Conservation (phyloP, 1,140 invertebrate species). For the Drosophila quadrilineata region DNA sequence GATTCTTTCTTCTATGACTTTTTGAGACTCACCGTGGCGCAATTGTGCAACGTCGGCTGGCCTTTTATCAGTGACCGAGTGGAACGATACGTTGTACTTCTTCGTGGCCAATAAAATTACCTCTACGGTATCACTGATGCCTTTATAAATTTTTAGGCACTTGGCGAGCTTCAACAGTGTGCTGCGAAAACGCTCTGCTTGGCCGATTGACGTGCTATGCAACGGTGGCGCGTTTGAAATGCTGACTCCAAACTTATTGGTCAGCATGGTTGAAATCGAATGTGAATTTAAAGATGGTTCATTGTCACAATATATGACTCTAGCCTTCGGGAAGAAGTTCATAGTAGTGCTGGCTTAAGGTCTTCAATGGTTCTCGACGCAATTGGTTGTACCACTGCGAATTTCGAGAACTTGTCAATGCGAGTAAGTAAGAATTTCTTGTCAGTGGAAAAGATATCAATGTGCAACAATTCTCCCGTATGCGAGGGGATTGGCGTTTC, state of each 20-base stretch:
- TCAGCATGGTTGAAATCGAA: background rate
- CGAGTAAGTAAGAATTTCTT: no score
- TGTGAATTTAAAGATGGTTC: background rate
- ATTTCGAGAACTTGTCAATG: constrained; percentile 9
- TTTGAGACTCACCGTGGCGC: constrained; percentile 1
- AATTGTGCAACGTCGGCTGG: background rate
- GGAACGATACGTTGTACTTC: background rate
- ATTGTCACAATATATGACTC: background rate
- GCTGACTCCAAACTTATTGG: background rate
- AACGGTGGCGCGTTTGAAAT: background rate
- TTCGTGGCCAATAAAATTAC: background rate
- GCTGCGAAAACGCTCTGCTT: background rate
- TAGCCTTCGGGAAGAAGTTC: constrained; percentile 2
- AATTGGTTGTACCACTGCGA: background rate
- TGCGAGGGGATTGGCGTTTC: no score
- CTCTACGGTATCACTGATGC: background rate
- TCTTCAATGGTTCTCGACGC: no score
- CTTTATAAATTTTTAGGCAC: background rate
- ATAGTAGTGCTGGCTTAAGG: background rate
- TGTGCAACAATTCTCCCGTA: no score
- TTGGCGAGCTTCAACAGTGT: background rate
- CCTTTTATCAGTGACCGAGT: background rate
- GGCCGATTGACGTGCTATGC: background rate
- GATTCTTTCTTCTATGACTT: background rate
- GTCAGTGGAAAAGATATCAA: no score